Base-by-base conservation (phyloP, 2,113 vertebrate species). In the Tachysurus fulvidraco region DNA sequence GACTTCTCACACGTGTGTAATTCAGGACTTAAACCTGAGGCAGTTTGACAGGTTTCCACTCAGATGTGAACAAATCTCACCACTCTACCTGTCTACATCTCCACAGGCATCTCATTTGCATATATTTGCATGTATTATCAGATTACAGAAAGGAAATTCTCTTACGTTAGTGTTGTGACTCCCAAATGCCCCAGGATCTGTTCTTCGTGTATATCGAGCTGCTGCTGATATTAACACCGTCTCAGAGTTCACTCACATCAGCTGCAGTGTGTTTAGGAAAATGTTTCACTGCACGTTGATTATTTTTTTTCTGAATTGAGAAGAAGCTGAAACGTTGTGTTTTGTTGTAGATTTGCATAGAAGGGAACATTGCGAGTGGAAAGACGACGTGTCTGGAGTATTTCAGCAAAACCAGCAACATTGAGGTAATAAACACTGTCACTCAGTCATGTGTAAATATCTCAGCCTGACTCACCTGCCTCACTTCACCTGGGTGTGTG, bases 341-440 rank as follows among this genome's bases (percentile, higher is more conserved):
- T 74, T 16, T 10, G 12, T 92, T 88, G 86, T 88, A 99, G 98
- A 93, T 99, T 82, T 99, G 96, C 59, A 85, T 99, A 0, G 98
- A 99, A 86, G 98, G 98, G 57, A 99, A 99, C 90, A 98, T 99
- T 87, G 98, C 98, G 0, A 97, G 97, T 25, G 98, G 98, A 50
- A 99, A 99, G 92, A 98, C 98, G 0, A 99, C 97, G 0, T 99
- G 97, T 91, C 93, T 99, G 92, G 95, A 99, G 69, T 97, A 97
- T 90, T 99, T 99, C 92, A 93, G 95, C 86, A 96, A 94, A 88
- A 95, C 95, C 0, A 91, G 91, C 55, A 94, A 90, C 28, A 93
- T 98, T 0, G 96, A 99, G 96, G 98, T 99, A 94, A 2, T 25
- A 44, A 60, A 25, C 78, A 80, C 78, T 41, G 55, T 36, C 55